These are phyloP conservation scores for Girardinus metallicus DNA, from an alignment of 2,797 vertebrate species.

Conservation along the genomic window DNA sequence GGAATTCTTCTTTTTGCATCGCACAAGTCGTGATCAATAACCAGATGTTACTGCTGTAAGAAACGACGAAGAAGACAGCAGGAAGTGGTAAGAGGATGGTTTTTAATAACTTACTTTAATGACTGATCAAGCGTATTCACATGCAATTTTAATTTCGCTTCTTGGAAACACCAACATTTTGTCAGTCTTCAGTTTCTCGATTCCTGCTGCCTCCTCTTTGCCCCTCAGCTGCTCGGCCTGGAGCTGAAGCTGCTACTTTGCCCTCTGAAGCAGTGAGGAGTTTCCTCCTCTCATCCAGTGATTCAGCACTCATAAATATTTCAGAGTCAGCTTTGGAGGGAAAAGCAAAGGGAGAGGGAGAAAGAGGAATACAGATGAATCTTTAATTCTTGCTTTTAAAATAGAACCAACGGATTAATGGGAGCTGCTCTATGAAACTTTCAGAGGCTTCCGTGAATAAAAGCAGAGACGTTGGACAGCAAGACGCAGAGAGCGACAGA, in stretches of 20 bases:
- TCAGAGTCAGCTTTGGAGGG: slow-evolving; percentile 49
- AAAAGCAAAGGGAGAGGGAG: slow-evolving; percentile 5
- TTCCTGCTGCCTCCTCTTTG: not conserved
- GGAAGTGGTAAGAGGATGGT: too few species aligned
- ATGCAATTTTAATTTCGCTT: too few species aligned
- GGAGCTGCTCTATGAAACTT: slow-evolving; percentile 63
- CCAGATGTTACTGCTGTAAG: too few species aligned
- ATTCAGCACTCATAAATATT: slow-evolving; percentile 79
- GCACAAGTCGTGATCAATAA: too few species aligned
- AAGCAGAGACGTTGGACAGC: slow-evolving; percentile 25
- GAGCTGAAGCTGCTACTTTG: not conserved
- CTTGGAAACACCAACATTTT: too few species aligned
- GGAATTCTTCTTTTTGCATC: too few species aligned
- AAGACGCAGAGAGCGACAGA: slow-evolving; percentile 9
- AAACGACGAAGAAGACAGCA: too few species aligned
- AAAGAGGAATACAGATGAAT: slow-evolving; percentile 51
- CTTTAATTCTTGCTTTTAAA: slow-evolving; percentile 77
- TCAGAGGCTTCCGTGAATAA: slow-evolving; percentile 55
- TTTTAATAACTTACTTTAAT: too few species aligned
- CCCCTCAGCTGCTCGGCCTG: not conserved
- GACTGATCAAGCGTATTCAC: too few species aligned
- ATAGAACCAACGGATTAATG: slow-evolving; percentile 66
- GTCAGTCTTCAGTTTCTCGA: not conserved
- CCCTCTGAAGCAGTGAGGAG: slow-evolving; percentile 26
- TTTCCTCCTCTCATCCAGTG: slow-evolving; percentile 58